Base-by-base conservation (phyloP, 2,888 invertebrate genomes). In the Margaritifera margaritifera region DNA sequence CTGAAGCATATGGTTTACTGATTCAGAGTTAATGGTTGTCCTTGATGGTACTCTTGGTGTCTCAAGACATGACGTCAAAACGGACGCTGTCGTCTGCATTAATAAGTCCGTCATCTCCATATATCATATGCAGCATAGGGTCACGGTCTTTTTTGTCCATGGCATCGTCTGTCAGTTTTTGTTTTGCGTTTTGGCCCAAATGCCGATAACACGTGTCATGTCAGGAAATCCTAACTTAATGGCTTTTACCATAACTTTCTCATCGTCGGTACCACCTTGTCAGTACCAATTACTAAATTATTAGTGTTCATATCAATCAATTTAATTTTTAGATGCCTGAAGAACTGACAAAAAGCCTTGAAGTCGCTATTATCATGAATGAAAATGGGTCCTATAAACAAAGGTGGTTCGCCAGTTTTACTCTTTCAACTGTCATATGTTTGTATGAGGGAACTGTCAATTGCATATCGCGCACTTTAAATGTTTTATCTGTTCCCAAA, bases 301-400 rank as follows among this genome's bases (percentile, higher is more conserved):
- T 25, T 42, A 20, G n/a, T 20, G 20, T 19, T 18, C 8, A 22
- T 27, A 2, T 27, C 64, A 55, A 42, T 20, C 18, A 64, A 22
- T 24, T 55, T 64, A 25, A 64, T 11, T 31, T 55, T 54, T n/a
- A 56, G 42, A 42, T 42, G 42, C 42, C 2, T 8, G 11, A 42
- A 42, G 42, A 42, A 42, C 42, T 11, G 42, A 42, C 11, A 42
- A 42, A 42, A 2, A 11, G 31, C 31, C 42, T 42, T 11, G 11
- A 42, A 42, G 42, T 42, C 8, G 11, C 1, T 42, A 42, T 11
- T 42, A 42, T 42, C 42, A 42, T 42, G 18, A 19, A 69, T 27
- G 19, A 52, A 69, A 18, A 62, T 51, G 5, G 65, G 69, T 22
- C 69, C 69, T 18, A 66, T 56, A 52, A 65, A 69, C 22, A 69